Conservation (phyloP, 1,140 invertebrate species). For the Drosophila azteca region DNA sequence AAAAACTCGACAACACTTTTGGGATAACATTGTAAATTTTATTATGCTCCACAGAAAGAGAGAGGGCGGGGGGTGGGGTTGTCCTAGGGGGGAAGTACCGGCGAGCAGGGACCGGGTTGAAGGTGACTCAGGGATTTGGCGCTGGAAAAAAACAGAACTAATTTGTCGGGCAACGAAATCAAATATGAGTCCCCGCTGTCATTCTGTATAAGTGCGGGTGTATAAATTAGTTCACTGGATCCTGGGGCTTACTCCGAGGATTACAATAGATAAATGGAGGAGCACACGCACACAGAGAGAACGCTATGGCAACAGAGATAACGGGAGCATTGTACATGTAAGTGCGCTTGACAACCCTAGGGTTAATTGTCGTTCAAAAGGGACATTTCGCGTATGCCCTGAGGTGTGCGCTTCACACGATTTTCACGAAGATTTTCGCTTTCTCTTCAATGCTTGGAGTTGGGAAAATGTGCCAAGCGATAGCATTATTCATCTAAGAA, state of each 20-base stretch:
- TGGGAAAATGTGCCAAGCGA: too few species aligned
- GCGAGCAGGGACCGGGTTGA: neutral
- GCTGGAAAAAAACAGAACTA: constrained; percentile 62
- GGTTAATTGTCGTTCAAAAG: too few species aligned
- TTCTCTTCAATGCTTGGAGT: too few species aligned
- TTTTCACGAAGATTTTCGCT: too few species aligned
- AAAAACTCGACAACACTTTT: constrained; percentile 70
- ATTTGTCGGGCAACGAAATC: constrained; percentile 58
- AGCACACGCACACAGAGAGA: neutral
- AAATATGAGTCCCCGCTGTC: constrained; percentile 53
- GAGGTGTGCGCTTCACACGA: too few species aligned
- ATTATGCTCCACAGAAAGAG: constrained; percentile 54
- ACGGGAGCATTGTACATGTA: neutral
- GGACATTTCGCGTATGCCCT: too few species aligned
- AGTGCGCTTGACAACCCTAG: too few species aligned
- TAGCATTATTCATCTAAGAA: too few species aligned
- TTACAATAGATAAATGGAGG: constrained; percentile 20
- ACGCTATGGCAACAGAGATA: too few species aligned
- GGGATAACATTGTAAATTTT: constrained; percentile 79
- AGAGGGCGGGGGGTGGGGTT: constrained; percentile 1
- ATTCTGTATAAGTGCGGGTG: constrained; percentile 6
- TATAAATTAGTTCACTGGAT: constrained; percentile 53
- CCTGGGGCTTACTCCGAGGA: constrained; percentile 15
- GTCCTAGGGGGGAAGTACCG: constrained; percentile 18
- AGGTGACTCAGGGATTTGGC: constrained; percentile 34